Evolutionary conservation across 2,797 vertebrate species (phyloP), one percentile per base, ranked within the genome.

Genomic region (Scomberomorus guttatus): DNA sequence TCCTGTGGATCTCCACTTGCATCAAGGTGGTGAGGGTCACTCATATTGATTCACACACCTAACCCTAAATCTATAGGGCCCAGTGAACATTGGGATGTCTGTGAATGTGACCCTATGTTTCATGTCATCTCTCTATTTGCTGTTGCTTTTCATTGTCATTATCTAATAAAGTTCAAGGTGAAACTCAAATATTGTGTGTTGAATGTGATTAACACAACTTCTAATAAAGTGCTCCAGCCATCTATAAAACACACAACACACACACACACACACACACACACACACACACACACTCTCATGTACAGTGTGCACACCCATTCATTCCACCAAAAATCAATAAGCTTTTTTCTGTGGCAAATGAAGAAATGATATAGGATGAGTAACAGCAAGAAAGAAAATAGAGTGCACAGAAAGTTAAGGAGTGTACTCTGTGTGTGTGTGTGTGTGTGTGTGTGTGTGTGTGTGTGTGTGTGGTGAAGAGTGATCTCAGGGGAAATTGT

Each of bases 251-350:
- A 42, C 59, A 59, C 55, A 72, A 24, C 25, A 51, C n/a, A n/a
- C n/a, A n/a, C 46, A 42, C 48, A 54, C 48, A 42, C 70, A 42
- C 44, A 32, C 63, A 22, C 63, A 24, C 56, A 52, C 22, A 25
- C 37, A 54, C 15, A 52, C 18, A 56, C 12, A 29, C 66, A 50
- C 59, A 12, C 42, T n/a, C 18, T 8, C 13, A 10, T 22, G 5
- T 22, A 3, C 17, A 9, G 5, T 18, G 27, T 8, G 37, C 52
- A 54, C 58, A 37, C 42, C 14, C 75, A 56, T 56, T 37, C 25
- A 63, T 50, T 22, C 51, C 4, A 25, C 55, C 32, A 42, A 51
- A 78, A 78, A 78, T 78, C 75, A 78, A 78, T 78, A 78, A 42
- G 68, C 46, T 25, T 51, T 64, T 52, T 58, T 50, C 60, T 78